Conservation (phyloP, 2,888 invertebrate species). For the Diplolepis rosae region DNA sequence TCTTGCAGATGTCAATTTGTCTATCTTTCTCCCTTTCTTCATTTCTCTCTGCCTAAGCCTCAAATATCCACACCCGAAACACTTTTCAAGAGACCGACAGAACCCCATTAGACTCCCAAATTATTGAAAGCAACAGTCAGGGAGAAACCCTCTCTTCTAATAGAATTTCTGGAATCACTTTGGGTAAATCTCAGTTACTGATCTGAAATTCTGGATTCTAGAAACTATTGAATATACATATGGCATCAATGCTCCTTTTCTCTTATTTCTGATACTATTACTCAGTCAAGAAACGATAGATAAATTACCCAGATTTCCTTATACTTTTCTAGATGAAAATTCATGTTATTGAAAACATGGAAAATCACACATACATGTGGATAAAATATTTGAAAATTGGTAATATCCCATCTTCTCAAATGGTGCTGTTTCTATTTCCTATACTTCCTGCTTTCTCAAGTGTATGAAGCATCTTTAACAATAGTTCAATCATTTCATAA, state of each 20-base stretch:
- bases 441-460: too few relatives aligned
- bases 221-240: not conserved
- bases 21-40: not conserved
- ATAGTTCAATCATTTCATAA: too few relatives aligned
- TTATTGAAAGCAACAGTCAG: constrained; percentile 69
- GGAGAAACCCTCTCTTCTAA: constrained; percentile 45
- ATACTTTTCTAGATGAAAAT: too few relatives aligned
- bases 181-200: constrained; percentile 3
- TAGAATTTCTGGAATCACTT: constrained; percentile 33
- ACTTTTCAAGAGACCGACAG: constrained; percentile 38
- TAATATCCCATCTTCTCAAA: too few relatives aligned
- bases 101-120: constrained; percentile 70
- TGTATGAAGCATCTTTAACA: too few relatives aligned
- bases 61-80: constrained; percentile 33
- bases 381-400: too few relatives aligned
- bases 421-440: too few relatives aligned
- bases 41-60: constrained; percentile 12
- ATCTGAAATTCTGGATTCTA: constrained; percentile 18
- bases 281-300: too few relatives aligned
- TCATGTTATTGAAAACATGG: too few relatives aligned
- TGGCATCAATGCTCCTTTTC: not conserved
- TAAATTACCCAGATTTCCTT: too few relatives aligned
- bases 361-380: too few relatives aligned
- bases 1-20: constrained; percentile 67
- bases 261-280: too few relatives aligned